phyloP scores from a whole-genome alignment of 1,140 invertebrate species.

The Drosophila auraria region DNA sequence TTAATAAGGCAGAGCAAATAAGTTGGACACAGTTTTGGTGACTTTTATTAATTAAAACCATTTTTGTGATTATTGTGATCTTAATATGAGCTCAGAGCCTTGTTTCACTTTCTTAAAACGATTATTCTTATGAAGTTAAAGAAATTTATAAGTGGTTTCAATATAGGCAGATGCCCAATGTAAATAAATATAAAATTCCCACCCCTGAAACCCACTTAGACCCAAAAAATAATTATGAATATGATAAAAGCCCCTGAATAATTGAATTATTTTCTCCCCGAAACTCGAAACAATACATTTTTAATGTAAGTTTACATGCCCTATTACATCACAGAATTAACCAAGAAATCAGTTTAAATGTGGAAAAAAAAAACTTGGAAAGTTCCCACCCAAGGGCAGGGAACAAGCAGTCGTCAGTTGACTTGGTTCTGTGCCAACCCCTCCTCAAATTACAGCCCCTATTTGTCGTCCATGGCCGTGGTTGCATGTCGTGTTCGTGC shows the following conservation, averaged over 20 bases:
- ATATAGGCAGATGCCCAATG: too few species aligned
- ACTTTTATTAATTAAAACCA: not conserved
- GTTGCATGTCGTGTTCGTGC: slow-evolving; percentile 55
- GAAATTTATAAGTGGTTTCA: too few species aligned
- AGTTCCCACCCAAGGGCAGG: slow-evolving; percentile 25
- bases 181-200: not conserved
- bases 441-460: slow-evolving; percentile 28
- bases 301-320: slow-evolving; percentile 23
- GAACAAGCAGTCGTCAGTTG: not conserved
- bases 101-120: too few species aligned
- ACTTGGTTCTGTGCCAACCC: slow-evolving; percentile 8
- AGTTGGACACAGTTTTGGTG: too few species aligned
- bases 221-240: not conserved
- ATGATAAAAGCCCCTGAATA: slow-evolving; percentile 3
- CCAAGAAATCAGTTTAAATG: slow-evolving; percentile 31
- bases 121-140: too few species aligned
- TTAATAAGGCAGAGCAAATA: too few species aligned
- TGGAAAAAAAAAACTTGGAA: slow-evolving; percentile 15
- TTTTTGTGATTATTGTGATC: too few species aligned
- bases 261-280: slow-evolving; percentile 5
- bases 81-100: too few species aligned
- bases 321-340: slow-evolving; percentile 27
- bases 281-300: slow-evolving; percentile 15
- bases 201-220: too few species aligned
- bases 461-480: slow-evolving; percentile 23